phyloP scores from a whole-genome alignment of 1,140 invertebrate genomes.

The Drosophila ercepeae region DNA sequence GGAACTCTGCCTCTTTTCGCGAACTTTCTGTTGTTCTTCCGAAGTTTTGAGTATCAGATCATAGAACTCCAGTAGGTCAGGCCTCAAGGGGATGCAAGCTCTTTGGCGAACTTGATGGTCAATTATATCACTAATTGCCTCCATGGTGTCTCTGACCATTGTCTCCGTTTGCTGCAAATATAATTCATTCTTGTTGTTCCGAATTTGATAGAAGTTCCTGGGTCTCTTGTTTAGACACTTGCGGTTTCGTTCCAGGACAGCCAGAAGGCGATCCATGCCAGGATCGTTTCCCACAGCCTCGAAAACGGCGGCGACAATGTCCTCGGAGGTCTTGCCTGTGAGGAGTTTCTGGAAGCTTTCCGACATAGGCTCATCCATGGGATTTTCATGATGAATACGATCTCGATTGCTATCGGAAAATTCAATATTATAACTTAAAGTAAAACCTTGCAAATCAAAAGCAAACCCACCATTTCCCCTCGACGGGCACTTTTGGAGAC shows the following conservation, averaged over 20 bases:
- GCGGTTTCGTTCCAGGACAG: conserved; percentile 53
- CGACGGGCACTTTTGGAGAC: not conserved
- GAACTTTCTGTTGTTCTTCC: conserved; percentile 49
- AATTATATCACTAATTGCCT: conserved; percentile 64
- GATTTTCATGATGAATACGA: not conserved
- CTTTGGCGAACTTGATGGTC: conserved; percentile 59
- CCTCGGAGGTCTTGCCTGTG: conserved; percentile 38
- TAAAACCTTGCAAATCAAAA: not conserved
- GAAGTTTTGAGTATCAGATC: conserved; percentile 53
- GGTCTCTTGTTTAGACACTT: conserved; percentile 1
- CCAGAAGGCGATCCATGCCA: conserved; percentile 37
- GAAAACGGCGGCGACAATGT: conserved; percentile 57
- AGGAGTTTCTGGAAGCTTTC: conserved; percentile 38
- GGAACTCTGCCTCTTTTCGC: conserved; percentile 56
- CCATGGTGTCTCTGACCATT: conserved; percentile 60
- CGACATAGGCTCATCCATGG: not conserved
- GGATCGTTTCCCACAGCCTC: conserved; percentile 60
- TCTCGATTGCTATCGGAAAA: not conserved
- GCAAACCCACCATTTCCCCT: conserved; percentile 22
- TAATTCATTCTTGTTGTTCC: conserved; percentile 41
- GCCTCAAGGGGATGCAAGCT: conserved; percentile 59
- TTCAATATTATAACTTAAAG: not conserved
- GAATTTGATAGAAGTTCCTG: conserved; percentile 58
- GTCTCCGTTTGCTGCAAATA: conserved; percentile 48
- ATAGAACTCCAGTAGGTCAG: conserved; percentile 69